Evolutionary conservation across 2,888 invertebrate genomes (phyloP), one percentile per base, ranked within the genome.

Genomic region (Vesta saturnalis): DNA sequence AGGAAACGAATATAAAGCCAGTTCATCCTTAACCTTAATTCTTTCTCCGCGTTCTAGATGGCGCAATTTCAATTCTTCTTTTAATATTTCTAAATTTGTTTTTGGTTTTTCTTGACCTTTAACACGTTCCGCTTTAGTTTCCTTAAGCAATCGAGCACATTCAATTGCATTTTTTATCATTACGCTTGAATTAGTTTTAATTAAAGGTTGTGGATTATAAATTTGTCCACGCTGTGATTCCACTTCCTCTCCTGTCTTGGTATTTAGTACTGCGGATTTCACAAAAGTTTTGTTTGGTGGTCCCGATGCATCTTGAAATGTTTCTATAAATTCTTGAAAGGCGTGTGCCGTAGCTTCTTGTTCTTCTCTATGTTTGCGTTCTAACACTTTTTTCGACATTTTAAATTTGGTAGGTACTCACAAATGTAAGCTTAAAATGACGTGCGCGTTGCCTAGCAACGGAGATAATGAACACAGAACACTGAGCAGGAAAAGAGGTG

Each of bases 291-390:
- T 91, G 62, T 87, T 87, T 58, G 89, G 89, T 0, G 92, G 90
- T 4, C 73, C 62, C 0, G 78, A 71, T 18, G 69, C 73, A 35
- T 77, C 95, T 87, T 96, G 95, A 84, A 98, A 98, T 1, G 96
- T 95, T 73, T 95, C 94, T 60, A 98, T 95, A 88, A 97, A 98
- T 83, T 98, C 97, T 86, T 97, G 94, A 83, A 96, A 97, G 0
- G 93, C 94, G 85, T 93, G 91, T 69, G 95, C 95, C 0, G 94
- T 94, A 4, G 93, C 95, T 84, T 93, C 93, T 79, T 94, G 93
- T 79, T 95, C 94, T 79, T 94, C 93, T 77, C 92, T 91, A 81
- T 91, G 88, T 72, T 91, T 89, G 71, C 94, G 93, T 79, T 94
- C 94, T n/a, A 91, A 82, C 82, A 93, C 92, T 76, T 90, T 91